Base-by-base conservation (phyloP, 2,797 vertebrate species). In the Catamblyrhynchus diadema region DNA sequence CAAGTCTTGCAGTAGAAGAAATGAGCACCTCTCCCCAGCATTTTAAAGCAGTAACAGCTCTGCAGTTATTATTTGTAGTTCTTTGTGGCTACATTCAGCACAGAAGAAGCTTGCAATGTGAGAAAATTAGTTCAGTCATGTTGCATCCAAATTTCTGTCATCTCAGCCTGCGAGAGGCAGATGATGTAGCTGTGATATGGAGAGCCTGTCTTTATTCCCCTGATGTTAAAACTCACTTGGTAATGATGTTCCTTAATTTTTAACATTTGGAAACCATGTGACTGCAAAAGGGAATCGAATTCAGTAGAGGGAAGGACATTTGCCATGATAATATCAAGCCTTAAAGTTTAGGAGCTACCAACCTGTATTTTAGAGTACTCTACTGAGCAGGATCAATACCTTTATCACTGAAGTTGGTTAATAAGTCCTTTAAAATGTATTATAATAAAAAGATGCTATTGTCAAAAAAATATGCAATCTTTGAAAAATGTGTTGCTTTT, bases 1-100 rank as follows among this genome's bases (percentile, higher is more conserved):
- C 54, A 70, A 48, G 89, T 42, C 81, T 89, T 95, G 94, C 97
- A 95, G 50, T 30, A 53, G 51, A 78, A 93, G 14, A 75, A 81
- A 74, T 65, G 7, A 4, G 57, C 32, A 17, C 23, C 77, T 85
- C 45, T 44, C 13, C 18, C 75, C 61, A 45, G 44, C 47, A 39
- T 66, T 86, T 87, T 73, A 30, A 71, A 86, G 62, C 11, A 64
- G 37, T n/a, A 66, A 69, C n/a, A 59, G 45, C 85, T 81, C 42
- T 83, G 51, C 57, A 91, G 48, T 88, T 60, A 32, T n/a, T 93
- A 73, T 77, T 93, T 93, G 14, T 78, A 89, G 47, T 27, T 57
- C 51, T 91, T 75, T 74, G 57, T 47, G 71, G 50, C 56, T 69
- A 61, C 75, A 30, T 66, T 70, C 65, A 66, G 37, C 56, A 75